Base-by-base conservation (phyloP, 1,140 invertebrate species). In the Eriosoma lanigerum region DNA sequence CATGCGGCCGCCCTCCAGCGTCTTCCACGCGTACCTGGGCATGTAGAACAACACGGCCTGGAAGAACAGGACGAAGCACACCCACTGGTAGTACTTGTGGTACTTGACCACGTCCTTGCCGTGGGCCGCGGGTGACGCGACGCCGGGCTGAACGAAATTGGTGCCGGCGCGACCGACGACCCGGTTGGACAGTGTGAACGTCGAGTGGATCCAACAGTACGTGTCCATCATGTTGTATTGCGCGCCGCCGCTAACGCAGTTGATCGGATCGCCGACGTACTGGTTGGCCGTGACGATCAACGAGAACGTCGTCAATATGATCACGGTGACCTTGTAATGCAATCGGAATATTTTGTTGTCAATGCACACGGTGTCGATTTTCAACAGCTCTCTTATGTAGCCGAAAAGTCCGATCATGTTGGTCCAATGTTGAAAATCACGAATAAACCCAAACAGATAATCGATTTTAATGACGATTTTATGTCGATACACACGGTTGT, bases 331-430 rank as follows among this genome's bases (percentile, higher is more conserved):
- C 88, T 97, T 96, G 88, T 97, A 97, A 86, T 97, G 95, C 82
- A 98, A 88, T 56, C 95, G 91, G 85, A 97, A 97, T 81, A 96
- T 91, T 88, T 96, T 96, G 88, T 97, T 97, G 87, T 97, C 95
- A 87, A 96, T 96, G 88, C 93, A 94, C 62, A 96, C 93, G 32
- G 89, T 87, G 87, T 97, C 94, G 88, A 96, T 91, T 89, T 96
- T 97, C 83, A 94, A 88, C 82, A 95, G 90, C 86, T 91, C 93
- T 91, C 93, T 96, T 81, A 96, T 92, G 84, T 94, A 96, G 86
- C 94, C 83, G 60, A 85, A 84, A 80, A 85, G 82, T 72, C 84
- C 83, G 62, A 85, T 83, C 84, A 85, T 85, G 81, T 76, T 48
- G 91, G 91, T n/a, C n/a, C n/a, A n/a, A n/a, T n/a, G n/a, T n/a